Conservation (phyloP, 2,797 vertebrate genomes). For the Arrhamphus sclerolepis region DNA sequence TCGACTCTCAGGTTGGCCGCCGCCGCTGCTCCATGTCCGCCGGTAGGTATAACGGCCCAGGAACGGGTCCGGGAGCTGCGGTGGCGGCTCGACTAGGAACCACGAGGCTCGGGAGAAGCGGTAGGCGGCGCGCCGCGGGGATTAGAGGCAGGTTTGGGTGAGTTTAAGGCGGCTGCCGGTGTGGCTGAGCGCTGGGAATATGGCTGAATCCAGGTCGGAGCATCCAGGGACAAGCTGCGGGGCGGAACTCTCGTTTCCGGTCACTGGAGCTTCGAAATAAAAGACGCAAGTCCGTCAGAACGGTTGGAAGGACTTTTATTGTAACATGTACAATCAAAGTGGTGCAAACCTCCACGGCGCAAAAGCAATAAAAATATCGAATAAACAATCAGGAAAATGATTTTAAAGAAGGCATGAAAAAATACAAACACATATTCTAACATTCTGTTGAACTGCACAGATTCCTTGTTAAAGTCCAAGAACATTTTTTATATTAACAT, state of each 20-base stretch:
- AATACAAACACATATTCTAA: too few species aligned
- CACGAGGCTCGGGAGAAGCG: background rate
- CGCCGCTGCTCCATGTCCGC: constrained; percentile 62
- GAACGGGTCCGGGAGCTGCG: constrained; percentile 18
- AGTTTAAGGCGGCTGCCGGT: constrained; percentile 57
- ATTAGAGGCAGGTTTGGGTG: constrained; percentile 14
- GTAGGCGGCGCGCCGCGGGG: background rate
- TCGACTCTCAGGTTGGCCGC: constrained; percentile 66
- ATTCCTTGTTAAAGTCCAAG: too few species aligned
- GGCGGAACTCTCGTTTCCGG: constrained; percentile 14
- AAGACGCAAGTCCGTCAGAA: background rate
- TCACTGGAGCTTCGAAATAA: constrained; percentile 37
- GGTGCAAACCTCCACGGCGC: too few species aligned
- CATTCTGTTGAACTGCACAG: too few species aligned
- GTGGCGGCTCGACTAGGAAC: background rate
- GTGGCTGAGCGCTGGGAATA: constrained; percentile 70
- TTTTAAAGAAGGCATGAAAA: too few species aligned
- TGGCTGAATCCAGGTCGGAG: constrained; percentile 72
- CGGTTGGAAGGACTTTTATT: too few species aligned
- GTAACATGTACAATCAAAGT: too few species aligned
- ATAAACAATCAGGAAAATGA: too few species aligned
- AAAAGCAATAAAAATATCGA: too few species aligned
- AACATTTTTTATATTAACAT: too few species aligned
- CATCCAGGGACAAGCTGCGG: constrained; percentile 9
- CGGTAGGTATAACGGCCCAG: constrained; percentile 22